Evolutionary conservation across 1,140 invertebrate species (phyloP), one percentile per base, ranked within the genome.

Genomic region (Dolichoris vasculosae): DNA sequence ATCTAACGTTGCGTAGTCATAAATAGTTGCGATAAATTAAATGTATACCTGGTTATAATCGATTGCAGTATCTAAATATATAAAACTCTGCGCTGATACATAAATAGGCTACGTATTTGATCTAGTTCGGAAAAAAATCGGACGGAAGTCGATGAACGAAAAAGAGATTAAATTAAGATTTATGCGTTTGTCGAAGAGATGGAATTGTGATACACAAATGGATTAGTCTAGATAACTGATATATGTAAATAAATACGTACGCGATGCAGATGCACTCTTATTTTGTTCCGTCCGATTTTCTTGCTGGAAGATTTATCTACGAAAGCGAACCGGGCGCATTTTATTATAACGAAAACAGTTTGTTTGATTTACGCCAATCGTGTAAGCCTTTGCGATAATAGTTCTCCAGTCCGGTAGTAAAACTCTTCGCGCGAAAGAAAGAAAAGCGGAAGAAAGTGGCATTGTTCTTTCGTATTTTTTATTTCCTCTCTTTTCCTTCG

Each of bases 21-120:
- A 73, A 40, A 40, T 73, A 73, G 35, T 40, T 77, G 20, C 30
- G 75, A 78, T 26, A 78, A 59, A 78, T 76, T 76, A 51, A 0
- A 32, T 51, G 30, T 26, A 59, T 78, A 78, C 63, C 51, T 59
- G 51, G 32, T 13, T 78, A 78, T 48, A 40, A 59, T 59, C 32
- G 35, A 35, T 77, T 77, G 51, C 11, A 38, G 46, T 78, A 26
- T 59, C 46, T 51, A 26, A 40, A 63, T 78, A 78, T 26, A 78
- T 78, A 78, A 78, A 63, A 78, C 76, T 78, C 46, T 63, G 13
- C 76, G 76, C 32, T 15, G 75, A n/a, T 46, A 63, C 20, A 63
- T 78, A 59, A 63, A 78, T 78, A 78, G 43, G 20, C 30, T 78
- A 63, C 51, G 15, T 38, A 30, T 63, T 35, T 59, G 3, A 3